phyloP scores from a whole-genome alignment of 2,888 invertebrate genomes.

The Drosophila siamana region DNA sequence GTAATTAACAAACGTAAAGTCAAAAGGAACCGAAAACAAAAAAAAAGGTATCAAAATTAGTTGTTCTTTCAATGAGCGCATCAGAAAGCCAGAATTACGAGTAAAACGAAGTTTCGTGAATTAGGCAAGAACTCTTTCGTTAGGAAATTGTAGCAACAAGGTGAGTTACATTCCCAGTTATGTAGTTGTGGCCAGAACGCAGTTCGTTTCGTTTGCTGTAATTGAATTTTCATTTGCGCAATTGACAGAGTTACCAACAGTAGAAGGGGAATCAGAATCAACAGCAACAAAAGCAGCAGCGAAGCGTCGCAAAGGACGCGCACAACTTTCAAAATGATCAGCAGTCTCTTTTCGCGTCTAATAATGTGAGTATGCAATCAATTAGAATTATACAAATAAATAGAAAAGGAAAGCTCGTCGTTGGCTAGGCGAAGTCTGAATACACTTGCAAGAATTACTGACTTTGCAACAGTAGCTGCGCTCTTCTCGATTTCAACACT shows the following conservation, averaged over 20 bases:
- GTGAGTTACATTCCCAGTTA: constrained; percentile 28
- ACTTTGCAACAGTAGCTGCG: no score
- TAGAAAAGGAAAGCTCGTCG: constrained; percentile 2
- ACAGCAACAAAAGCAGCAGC: constrained; percentile 12
- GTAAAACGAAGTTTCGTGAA: constrained; percentile 4
- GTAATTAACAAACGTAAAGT: constrained; percentile 40
- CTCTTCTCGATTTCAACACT: background rate
- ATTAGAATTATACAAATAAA: background rate
- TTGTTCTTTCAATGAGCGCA: constrained; percentile 16
- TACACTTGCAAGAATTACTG: constrained; percentile 38
- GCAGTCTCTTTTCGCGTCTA: constrained; percentile 83
- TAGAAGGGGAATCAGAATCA: background rate
- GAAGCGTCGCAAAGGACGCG: constrained; percentile 38
- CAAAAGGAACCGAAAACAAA: constrained; percentile 37
- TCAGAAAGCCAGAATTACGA: constrained; percentile 11
- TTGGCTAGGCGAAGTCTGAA: constrained; percentile 32
- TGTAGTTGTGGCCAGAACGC: constrained; percentile 12
- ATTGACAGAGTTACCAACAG: constrained; percentile 5
- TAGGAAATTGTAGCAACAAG: constrained; percentile 28
- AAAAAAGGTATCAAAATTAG: constrained; percentile 15
- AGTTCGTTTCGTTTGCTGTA: constrained; percentile 34
- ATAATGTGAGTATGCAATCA: constrained; percentile 83
- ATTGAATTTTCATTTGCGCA: constrained; percentile 47
- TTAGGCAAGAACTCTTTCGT: constrained; percentile 15
- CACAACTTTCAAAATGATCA: constrained; percentile 80